phyloP scores from a whole-genome alignment of 1,140 invertebrate genomes.

The Drosophila sproati region DNA sequence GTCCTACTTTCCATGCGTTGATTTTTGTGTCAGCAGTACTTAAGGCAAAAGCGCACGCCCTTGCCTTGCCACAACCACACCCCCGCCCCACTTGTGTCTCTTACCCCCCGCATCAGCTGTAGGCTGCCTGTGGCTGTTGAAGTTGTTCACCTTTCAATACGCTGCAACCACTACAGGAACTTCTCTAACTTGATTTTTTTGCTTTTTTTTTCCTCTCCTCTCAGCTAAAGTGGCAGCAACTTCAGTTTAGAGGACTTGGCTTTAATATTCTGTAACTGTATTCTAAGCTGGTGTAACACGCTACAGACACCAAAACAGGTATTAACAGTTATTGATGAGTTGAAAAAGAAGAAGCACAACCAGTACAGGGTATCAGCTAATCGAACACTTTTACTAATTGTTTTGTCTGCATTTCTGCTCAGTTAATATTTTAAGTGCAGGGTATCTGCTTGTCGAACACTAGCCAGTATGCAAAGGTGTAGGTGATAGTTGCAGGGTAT shows the following conservation, averaged over 20 bases:
- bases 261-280: conserved; percentile 3
- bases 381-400: too few species aligned
- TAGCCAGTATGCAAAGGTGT: too few species aligned
- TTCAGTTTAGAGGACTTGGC: conserved; percentile 31
- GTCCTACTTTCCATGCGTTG: conserved; percentile 80
- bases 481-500: too few species aligned
- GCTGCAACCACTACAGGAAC: conserved; percentile 42
- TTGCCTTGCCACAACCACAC: not conserved
- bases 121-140: conserved; percentile 32
- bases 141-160: conserved; percentile 81
- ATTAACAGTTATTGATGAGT: too few species aligned
- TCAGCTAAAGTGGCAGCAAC: conserved; percentile 51
- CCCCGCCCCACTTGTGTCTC: not conserved
- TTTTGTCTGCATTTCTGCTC: too few species aligned
- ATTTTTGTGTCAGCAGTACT: conserved; percentile 76
- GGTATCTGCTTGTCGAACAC: too few species aligned
- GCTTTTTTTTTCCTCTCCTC: conserved; percentile 20
- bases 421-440: too few species aligned
- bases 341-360: too few species aligned
- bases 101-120: not conserved
- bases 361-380: too few species aligned
- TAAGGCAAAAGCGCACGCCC: not conserved
- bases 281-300: not conserved
- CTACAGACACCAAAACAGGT: too few species aligned
- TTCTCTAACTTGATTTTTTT: conserved; percentile 32